Base-by-base conservation (phyloP, 2,797 vertebrate genomes). In the Sciurus carolinensis region DNA sequence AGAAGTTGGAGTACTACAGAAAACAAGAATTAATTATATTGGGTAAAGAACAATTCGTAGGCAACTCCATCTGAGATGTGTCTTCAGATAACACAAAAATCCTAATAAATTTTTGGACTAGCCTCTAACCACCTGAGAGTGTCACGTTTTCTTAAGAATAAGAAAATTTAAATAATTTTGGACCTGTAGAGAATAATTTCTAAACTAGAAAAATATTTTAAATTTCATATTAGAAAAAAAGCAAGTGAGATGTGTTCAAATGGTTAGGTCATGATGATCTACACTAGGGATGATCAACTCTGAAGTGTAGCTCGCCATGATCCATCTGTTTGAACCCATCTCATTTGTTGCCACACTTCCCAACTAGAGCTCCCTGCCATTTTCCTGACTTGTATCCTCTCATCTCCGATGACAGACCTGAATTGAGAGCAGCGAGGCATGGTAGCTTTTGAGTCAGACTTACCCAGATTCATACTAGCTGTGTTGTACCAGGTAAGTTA, bases 141-240 rank as follows among this genome's bases (percentile, higher is more conserved):
- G 72, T 66, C 11, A 33, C 36, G 12, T 52, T 89, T 75, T 72
- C 54, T 52, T 72, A 54, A 77, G 90, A 86, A 80, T 57, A 26
- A 13, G 1, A 66, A 18, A 89, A 44, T 92, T 84, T 59, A 90
- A 80, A 76, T 67, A 87, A 36, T 59, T 76, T 28, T 5, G 30
- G 24, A 79, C 20, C 59, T 47, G 0, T 64, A 80, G 50, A 84
- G 50, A 83, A 90, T 83, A 94, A 72, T 90, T 59, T 33, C 28
- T 83, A 91, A 93, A 69, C 30, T 54, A 82, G 36, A 83, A 91
- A 85, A 79, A 33, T 84, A 67, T 24, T 71, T 72, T 24, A 75
- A 71, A 75, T 92, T 75, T 95, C 13, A 15, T 88, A 81, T 66
- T 92, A 57, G n/a, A 22, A 50, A 79, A 73, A 54, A 52, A 17